Base-by-base conservation (phyloP, 2,888 invertebrate species). In the Sicus ferrugineus region DNA sequence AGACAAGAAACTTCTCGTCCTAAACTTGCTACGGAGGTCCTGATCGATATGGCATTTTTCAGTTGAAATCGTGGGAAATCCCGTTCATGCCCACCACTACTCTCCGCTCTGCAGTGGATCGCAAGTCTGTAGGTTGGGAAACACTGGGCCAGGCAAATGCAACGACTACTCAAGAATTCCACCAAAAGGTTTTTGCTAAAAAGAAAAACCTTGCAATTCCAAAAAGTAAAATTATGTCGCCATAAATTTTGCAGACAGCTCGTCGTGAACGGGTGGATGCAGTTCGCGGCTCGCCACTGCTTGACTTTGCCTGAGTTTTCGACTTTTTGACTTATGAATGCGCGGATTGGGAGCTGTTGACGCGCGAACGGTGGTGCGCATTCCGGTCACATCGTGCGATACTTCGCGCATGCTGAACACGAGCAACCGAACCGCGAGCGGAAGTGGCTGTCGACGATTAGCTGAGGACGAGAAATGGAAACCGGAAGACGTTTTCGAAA, bases 151-250 rank as follows among this genome's bases (percentile, higher is more conserved):
- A n/a, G n/a, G n/a, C n/a, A n/a, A n/a, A n/a, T n/a, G n/a, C n/a
- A n/a, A n/a, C n/a, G n/a, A n/a, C n/a, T n/a, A n/a, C n/a, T n/a
- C n/a, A n/a, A n/a, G n/a, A n/a, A n/a, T n/a, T n/a, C n/a, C n/a
- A n/a, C n/a, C n/a, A n/a, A n/a, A n/a, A n/a, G n/a, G n/a, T n/a
- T n/a, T n/a, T n/a, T n/a, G 65, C 68, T 58, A 71, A 64, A 69
- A 71, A 71, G n/a, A n/a, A n/a, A n/a, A n/a, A n/a, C n/a, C n/a
- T n/a, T n/a, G n/a, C n/a, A 71, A 71, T 71, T 67, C 69, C 71
- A 54, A 67, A 64, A 63, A 56, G 58, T 64, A 30, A 71, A 71
- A 71, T 69, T 52, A 69, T 69, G 69, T 71, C 69, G 42, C 59
- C 62, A 69, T 71, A 69, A 67, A 71, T 71, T 62, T 54, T 26